phyloP scores from a whole-genome alignment of 2,888 invertebrate species.

The Melieria picta region DNA sequence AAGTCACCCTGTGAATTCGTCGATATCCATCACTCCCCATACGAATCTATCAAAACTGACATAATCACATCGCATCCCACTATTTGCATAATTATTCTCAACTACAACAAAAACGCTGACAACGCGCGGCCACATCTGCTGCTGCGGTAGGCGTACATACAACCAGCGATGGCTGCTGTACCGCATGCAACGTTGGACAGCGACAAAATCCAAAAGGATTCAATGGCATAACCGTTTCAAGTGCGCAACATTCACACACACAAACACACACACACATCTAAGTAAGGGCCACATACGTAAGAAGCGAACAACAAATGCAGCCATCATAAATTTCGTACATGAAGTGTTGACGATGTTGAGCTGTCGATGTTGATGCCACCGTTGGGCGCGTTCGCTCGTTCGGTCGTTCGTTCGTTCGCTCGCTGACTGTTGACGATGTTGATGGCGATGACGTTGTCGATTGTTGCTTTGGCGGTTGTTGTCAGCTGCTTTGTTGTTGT shows the following conservation, averaged over 20 bases:
- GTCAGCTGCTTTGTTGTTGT: neutral
- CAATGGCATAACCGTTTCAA: neutral
- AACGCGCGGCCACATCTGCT: no score
- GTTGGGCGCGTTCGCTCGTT: slow-evolving; percentile 7
- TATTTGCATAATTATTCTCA: no score
- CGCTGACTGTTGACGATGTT: slow-evolving; percentile 25
- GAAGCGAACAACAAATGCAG: slow-evolving; percentile 22
- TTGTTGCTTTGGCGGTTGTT: slow-evolving; percentile 15
- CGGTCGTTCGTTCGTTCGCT: slow-evolving; percentile 8
- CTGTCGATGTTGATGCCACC: slow-evolving; percentile 27
- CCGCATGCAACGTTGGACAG: neutral
- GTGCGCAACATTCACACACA: neutral
- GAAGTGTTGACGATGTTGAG: slow-evolving; percentile 30
- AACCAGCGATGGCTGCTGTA: no score
- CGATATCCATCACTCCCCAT: no score
- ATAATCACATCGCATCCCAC: no score
- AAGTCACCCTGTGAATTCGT: no score
- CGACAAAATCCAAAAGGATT: neutral
- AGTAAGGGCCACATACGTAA: neutral
- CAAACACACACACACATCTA: neutral
- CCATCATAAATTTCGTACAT: slow-evolving; percentile 28
- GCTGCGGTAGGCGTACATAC: no score
- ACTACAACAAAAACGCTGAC: no score
- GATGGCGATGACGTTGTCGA: slow-evolving; percentile 32
- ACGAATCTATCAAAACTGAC: no score